Conservation (phyloP, 92 coral and sea anemone species). For the Pocillopora meandrina region DNA sequence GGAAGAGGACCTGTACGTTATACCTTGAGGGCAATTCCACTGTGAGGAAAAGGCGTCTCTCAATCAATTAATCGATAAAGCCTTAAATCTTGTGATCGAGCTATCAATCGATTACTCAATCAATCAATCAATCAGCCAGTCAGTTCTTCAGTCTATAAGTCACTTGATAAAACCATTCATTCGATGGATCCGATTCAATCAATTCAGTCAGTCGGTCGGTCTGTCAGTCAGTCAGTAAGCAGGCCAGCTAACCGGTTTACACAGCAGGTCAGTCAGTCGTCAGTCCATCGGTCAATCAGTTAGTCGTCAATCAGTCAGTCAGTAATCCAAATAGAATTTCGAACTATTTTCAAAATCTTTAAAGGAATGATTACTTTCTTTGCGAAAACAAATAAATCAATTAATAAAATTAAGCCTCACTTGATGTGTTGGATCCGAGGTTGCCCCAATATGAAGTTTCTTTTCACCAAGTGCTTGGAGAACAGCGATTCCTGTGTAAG, state of each 20-base stretch:
- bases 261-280: not conserved
- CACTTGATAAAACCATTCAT: not conserved
- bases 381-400: no score
- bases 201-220: not conserved
- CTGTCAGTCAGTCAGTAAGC: not conserved
- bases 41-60: not conserved
- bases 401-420: no score
- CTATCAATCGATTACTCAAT: not conserved
- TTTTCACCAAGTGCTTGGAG: slow-evolving; percentile 76
- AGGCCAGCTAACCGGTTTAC: not conserved
- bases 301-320: no score
- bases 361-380: no score
- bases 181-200: not conserved
- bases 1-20: slow-evolving; percentile 57
- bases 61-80: no score
- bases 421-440: no score
- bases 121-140: not conserved
- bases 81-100: no score
- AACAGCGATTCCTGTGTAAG: slow-evolving; percentile 68
- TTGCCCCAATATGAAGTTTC: slow-evolving; percentile 67
- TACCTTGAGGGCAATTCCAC: slow-evolving; percentile 29
- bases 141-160: not conserved
- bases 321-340: no score
- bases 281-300: no score
- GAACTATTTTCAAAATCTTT: no score